These are phyloP conservation scores for Amphipoea oculea DNA, from an alignment of 2,888 invertebrate species.

Conservation along the genomic window DNA sequence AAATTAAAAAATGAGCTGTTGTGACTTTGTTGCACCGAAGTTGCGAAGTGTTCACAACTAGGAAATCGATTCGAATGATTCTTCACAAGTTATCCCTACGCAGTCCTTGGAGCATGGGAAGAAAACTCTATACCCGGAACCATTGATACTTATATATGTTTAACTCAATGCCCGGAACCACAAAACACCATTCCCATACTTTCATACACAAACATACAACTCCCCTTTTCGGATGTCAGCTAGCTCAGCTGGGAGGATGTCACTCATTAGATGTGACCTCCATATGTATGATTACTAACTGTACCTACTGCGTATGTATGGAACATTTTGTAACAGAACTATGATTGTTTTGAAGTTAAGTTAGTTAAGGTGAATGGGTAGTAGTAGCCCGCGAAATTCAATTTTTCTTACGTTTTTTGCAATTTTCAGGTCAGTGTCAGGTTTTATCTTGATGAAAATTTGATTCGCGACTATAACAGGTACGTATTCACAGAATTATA, in stretches of 20 bases:
- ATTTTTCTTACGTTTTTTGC: too few species aligned
- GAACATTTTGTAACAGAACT: background rate
- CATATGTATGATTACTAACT: conserved; percentile 18
- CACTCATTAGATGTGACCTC: conserved; percentile 42
- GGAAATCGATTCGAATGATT: background rate
- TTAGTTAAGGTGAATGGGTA: too few species aligned
- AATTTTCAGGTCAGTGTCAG: too few species aligned
- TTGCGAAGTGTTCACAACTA: too few species aligned
- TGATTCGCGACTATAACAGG: too few species aligned
- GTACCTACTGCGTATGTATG: background rate
- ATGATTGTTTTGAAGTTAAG: background rate
- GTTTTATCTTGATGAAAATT: too few species aligned
- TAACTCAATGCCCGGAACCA: conserved; percentile 31
- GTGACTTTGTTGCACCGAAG: too few species aligned
- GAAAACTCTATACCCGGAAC: conserved; percentile 4
- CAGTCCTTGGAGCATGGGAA: background rate
- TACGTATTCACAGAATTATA: too few species aligned
- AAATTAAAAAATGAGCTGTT: too few species aligned
- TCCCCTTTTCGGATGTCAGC: conserved; percentile 52
- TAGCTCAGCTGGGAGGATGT: conserved; percentile 48
- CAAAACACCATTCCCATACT: conserved; percentile 37
- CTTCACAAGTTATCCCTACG: background rate
- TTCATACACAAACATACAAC: conserved; percentile 21
- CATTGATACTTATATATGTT: too few species aligned
- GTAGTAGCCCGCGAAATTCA: too few species aligned